Conservation (phyloP, 2,888 invertebrate species). For the Xanthorhoe designata region DNA sequence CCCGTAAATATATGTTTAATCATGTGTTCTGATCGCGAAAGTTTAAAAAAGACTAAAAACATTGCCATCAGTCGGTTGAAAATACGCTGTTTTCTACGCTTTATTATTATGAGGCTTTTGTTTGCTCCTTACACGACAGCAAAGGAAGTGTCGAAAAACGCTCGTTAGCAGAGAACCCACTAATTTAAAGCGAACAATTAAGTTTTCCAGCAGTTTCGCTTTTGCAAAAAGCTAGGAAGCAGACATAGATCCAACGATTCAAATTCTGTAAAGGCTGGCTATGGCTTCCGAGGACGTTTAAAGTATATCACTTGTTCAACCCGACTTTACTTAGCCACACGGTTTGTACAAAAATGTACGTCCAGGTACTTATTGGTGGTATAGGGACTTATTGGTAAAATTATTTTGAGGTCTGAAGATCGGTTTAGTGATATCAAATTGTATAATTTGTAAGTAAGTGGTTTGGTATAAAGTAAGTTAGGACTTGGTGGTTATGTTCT, state of each 20-base stretch:
- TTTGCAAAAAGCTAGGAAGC: slow-evolving; percentile 44
- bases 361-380: too few species aligned
- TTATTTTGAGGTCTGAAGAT: too few species aligned
- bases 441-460: too few species aligned
- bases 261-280: slow-evolving; percentile 40
- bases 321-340: slow-evolving; percentile 1
- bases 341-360: not conserved
- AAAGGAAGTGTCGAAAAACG: slow-evolving; percentile 52
- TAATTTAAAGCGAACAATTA: slow-evolving; percentile 56
- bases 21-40: too few species aligned
- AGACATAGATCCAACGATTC: slow-evolving; percentile 40
- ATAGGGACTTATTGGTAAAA: too few species aligned
- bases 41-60: too few species aligned
- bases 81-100: not conserved
- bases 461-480: too few species aligned
- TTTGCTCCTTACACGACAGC: slow-evolving; percentile 33
- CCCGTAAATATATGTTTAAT: too few species aligned
- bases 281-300: slow-evolving; percentile 19
- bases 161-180: slow-evolving; percentile 55
- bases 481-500: too few species aligned
- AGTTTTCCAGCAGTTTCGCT: slow-evolving; percentile 40
- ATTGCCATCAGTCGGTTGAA: not conserved
- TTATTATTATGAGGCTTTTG: slow-evolving; percentile 9
- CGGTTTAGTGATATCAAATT: too few species aligned
- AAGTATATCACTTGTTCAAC: slow-evolving; percentile 4